Percentiles rank a stretch among this genome's conserved stretches.
These are phyloP conservation scores for Eumeta japonica DNA, from an alignment of 1,140 invertebrate species.

Conservation along the genomic window DNA sequence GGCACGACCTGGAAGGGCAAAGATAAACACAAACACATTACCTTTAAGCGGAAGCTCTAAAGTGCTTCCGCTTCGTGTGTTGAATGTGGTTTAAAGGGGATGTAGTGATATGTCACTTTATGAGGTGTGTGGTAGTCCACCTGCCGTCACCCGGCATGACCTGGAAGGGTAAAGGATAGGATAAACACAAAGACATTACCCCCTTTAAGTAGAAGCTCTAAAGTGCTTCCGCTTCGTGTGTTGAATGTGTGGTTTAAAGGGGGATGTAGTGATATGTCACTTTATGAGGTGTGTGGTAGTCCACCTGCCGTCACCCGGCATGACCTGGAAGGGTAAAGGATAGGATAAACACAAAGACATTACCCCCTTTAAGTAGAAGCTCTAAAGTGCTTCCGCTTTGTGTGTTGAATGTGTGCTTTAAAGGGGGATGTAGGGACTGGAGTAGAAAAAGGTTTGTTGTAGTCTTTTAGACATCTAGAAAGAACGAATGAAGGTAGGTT, in stretches of 20 bases:
- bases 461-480: conserved; percentile 26
- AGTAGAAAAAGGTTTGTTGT: too few species aligned
- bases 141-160: conserved; percentile 26
- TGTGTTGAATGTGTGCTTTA: background rate
- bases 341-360: too few species aligned
- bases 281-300: too few species aligned
- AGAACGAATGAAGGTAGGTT: too few species aligned
- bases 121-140: too few species aligned
- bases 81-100: background rate
- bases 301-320: conserved; percentile 30
- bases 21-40: too few species aligned
- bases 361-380: too few species aligned
- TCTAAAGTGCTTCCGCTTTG: background rate
- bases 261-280: background rate
- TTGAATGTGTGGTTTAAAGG: background rate
- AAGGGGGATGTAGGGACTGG: background rate
- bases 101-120: conserved; percentile 1
- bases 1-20: too few species aligned
- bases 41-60: too few species aligned
- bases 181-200: too few species aligned
- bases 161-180: conserved; percentile 16
- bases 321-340: conserved; percentile 14
- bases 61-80: background rate
- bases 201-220: too few species aligned
- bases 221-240: background rate